Evolutionary conservation across 1,140 invertebrate species (phyloP), one percentile per base, ranked within the genome.

Genomic region (Brachionus manjavacas): DNA sequence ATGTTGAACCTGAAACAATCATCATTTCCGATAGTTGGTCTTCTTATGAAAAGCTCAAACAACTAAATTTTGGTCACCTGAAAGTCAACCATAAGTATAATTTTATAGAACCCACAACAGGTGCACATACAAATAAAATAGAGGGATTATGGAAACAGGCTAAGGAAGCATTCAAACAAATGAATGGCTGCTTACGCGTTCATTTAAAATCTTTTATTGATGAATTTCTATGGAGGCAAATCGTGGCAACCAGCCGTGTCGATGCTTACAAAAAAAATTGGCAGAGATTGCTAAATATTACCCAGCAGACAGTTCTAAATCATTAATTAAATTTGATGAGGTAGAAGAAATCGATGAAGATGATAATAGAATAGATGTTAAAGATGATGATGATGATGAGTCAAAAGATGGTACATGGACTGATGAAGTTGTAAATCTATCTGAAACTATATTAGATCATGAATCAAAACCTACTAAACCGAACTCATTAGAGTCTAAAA

Each of bases 131-230:
- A 16, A 60, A 60, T 60, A 60, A 60, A 25, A 60, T 14, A 20
- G 55, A 60, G 23, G 55, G 55, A 60, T 25, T 60, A 20, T 60
- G n/a, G 55, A 60, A 60, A 60, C 55, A 60, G 23, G 55, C 55
- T 25, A 60, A 60, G 23, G 55, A 60, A 60, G 55, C 55, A 16
- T 60, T 60, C 23, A 60, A 60, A 60, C 55, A 60, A 60, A 20
- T 25, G n/a, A 60, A 60, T 60, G 55, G 55, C 55, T 60, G 55
- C 23, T 60, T 60, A 25, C 55, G 55, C 55, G n/a, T 60, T 20
- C 55, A 60, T 60, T 60, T 60, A 60, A 60, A 60, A 60, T 60
- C n/a, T 20, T 60, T 60, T n/a, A 60, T 60, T 60, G 64, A 64
- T 64, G 8, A 64, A 64, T 64, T 64, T 64, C n/a, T 64, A 28